These are phyloP conservation scores for Himalopsyche kuldschensis DNA, from an alignment of 2,888 invertebrate genomes.

Conservation along the genomic window DNA sequence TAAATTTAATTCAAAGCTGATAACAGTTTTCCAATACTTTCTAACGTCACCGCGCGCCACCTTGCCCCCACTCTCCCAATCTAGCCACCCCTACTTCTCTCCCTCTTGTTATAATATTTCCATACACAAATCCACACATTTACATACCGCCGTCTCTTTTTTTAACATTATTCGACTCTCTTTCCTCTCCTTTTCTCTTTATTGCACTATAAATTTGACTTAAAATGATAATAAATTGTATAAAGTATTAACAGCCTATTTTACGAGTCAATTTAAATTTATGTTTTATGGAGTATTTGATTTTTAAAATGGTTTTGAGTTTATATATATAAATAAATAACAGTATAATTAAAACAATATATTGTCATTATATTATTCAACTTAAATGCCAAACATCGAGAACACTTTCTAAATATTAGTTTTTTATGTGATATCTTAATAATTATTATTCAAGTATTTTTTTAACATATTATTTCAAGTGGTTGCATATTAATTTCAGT, in stretches of 20 bases:
- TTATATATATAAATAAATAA: no score
- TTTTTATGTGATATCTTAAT: no score
- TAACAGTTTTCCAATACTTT: not conserved
- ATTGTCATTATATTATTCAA: no score
- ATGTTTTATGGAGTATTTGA: not conserved
- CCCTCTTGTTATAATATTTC: conserved; percentile 3
- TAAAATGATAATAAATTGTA: not conserved
- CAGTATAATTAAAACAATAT: no score
- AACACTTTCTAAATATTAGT: no score
- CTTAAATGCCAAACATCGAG: no score
- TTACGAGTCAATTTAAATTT: not conserved
- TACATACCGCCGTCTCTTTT: not conserved
- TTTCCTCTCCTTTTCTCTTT: conserved; percentile 11
- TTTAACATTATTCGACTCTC: not conserved
- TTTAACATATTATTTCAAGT: no score
- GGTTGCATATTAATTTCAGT: no score
- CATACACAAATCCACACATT: not conserved
- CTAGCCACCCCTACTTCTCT: not conserved
- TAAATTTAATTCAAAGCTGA: not conserved
- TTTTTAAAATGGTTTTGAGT: not conserved
- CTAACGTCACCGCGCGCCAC: not conserved
- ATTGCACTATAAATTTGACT: conserved; percentile 27
- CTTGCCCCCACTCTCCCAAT: not conserved
- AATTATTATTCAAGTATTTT: no score
- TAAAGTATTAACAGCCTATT: not conserved